A percentile compares a stretch with the other conserved stretches of the same genome.
Evolutionary conservation across 2,888 invertebrate species (phyloP).

Genomic region (Lycia hirtaria): DNA sequence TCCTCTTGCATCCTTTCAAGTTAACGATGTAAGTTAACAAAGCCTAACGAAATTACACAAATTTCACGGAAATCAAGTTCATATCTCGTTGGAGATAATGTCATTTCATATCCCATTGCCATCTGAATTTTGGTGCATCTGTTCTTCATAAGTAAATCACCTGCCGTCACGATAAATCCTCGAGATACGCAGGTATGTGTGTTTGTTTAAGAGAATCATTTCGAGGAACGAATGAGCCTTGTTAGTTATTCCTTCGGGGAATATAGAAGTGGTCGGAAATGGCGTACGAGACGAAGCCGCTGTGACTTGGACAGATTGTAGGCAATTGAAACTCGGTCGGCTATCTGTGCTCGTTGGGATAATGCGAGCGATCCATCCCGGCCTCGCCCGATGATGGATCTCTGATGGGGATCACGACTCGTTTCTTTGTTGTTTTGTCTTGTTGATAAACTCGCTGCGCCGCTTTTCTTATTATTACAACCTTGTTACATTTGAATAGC

Average conservation of each 20-base stretch:
- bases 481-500: constrained; percentile 77
- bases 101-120: constrained; percentile 17
- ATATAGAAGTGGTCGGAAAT: constrained; percentile 53
- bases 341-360: constrained; percentile 73
- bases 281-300: constrained; percentile 51
- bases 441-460: constrained; percentile 71
- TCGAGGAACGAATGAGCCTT: constrained; percentile 55
- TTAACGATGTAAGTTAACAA: too few species aligned
- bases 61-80: constrained; percentile 6
- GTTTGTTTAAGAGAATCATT: constrained; percentile 54
- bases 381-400: constrained; percentile 75
- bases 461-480: constrained; percentile 70
- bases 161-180: constrained; percentile 49
- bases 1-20: constrained; percentile 12
- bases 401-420: constrained; percentile 79
- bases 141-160: constrained; percentile 28
- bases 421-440: constrained; percentile 76
- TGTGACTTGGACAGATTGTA: constrained; percentile 71
- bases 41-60: constrained; percentile 5
- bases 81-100: not conserved
- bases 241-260: constrained; percentile 60
- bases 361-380: constrained; percentile 79
- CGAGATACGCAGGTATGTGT: constrained; percentile 46
- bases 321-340: constrained; percentile 70
- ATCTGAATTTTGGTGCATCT: constrained; percentile 18